A percentile compares a stretch with the other conserved stretches of the same genome.
These are phyloP conservation scores for Dendroctonus ponderosae DNA, from an alignment of 1,140 invertebrate genomes.

Conservation along the genomic window DNA sequence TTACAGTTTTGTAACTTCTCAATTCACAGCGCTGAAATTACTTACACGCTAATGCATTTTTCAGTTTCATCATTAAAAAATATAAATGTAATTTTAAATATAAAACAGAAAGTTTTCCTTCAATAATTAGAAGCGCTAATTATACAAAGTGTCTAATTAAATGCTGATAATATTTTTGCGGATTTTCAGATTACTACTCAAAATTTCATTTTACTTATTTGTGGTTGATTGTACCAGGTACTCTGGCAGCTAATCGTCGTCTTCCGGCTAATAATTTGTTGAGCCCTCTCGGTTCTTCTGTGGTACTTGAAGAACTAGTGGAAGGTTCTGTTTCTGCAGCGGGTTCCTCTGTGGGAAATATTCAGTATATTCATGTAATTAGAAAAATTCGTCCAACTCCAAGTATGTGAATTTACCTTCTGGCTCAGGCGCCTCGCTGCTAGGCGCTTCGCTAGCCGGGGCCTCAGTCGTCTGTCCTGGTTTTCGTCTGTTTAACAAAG, in stretches of 20 bases:
- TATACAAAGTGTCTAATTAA: too few species aligned
- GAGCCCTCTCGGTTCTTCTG: conserved; percentile 58
- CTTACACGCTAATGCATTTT: too few species aligned
- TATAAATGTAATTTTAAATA: too few species aligned
- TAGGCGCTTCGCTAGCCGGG: conserved; percentile 41
- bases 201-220: conserved; percentile 9
- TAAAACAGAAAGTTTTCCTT: too few species aligned
- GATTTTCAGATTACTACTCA: too few species aligned
- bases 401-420: conserved; percentile 12
- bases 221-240: conserved; percentile 53
- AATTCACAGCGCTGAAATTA: too few species aligned
- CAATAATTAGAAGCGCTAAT: too few species aligned
- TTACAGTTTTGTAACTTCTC: too few species aligned
- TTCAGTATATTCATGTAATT: too few species aligned
- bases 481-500: conserved; percentile 42
- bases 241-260: conserved; percentile 57
- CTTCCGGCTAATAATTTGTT: conserved; percentile 60
- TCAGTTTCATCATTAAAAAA: too few species aligned
- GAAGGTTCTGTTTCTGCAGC: conserved; percentile 53
- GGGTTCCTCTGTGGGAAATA: conserved; percentile 49
- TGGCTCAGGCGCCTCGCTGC: conserved; percentile 20
- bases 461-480: conserved; percentile 41
- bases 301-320: conserved; percentile 50
- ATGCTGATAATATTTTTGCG: too few species aligned
- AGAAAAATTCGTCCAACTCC: neutral